Conservation (phyloP, 2,113 vertebrate genomes). For the Canis aureus region DNA sequence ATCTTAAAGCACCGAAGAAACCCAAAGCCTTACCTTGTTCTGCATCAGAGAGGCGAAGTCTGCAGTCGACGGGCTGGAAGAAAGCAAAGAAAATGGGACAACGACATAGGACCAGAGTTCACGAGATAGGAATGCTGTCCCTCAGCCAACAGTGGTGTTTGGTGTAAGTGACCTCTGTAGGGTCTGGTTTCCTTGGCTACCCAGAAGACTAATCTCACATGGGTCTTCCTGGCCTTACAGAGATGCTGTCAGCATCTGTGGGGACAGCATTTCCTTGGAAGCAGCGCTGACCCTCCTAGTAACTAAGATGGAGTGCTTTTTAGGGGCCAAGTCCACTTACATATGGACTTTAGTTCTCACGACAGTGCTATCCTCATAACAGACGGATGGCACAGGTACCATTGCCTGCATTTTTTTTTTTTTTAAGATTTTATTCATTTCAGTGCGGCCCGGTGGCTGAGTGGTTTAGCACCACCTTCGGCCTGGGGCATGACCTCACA, state of each 20-base stretch:
- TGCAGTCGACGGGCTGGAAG: constrained; percentile 86
- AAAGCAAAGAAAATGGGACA: constrained; percentile 70
- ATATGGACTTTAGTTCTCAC: rapidly evolving
- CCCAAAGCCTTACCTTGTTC: constrained; percentile 89
- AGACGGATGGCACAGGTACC: background rate
- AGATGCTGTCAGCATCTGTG: background rate
- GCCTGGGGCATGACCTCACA: too few relatives aligned
- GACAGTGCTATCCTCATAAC: rapidly evolving
- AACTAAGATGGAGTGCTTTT: background rate
- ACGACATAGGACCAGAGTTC: background rate
- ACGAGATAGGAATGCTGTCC: background rate
- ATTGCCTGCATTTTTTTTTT: background rate
- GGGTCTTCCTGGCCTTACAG: background rate
- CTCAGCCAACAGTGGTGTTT: rapidly evolving
- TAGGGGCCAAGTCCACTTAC: background rate
- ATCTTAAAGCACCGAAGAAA: constrained; percentile 31
- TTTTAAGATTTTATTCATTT: too few relatives aligned
- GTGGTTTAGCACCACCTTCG: too few relatives aligned
- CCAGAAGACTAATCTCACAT: background rate
- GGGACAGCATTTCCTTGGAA: background rate
- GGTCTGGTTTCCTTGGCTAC: background rate
- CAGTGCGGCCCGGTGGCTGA: too few relatives aligned
- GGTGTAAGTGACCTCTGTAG: background rate
- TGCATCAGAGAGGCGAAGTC: constrained; percentile 89
- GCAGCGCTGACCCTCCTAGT: too few relatives aligned